Base-by-base conservation (phyloP, 2,888 invertebrate genomes). In the Platycheirus albimanus region DNA sequence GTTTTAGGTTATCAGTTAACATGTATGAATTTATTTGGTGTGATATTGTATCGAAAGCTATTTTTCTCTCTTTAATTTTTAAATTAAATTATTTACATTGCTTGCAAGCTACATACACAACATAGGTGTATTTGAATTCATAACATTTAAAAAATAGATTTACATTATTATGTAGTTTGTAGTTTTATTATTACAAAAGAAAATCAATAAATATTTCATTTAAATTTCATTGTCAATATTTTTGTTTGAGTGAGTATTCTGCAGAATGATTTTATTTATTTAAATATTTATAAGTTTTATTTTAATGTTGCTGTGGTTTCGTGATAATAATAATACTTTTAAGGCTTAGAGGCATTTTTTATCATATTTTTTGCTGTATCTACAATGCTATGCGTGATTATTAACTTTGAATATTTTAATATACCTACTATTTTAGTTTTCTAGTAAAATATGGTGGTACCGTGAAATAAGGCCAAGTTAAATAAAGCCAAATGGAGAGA, bases 341-440 rank as follows among this genome's bases (percentile, higher is more conserved):
- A 81, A 81, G 81, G 81, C 81, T 81, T 76, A 81, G 49, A 81
- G 76, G 81, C 81, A n/a, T 76, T 70, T 36, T 33, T 33, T 52
- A 56, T 13, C 36, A n/a, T 63, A 52, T 15, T 11, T 30, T 63
- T 71, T 56, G 19, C 56, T 77, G 49, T 76, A 49, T 63, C 36
- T 77, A 71, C n/a, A 67, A 81, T 81, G 71, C 71, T 61, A 45
- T 61, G 61, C 43, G 61, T 61, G 61, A 61, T 17, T 61, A 66
- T 33, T 75, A 76, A 61, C 17, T 45, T 77, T 77, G 15, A 77
- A 72, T 81, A 63, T 72, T 76, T 76, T 47, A 75, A 8, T 33
- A n/a, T 24, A 33, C 61, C 47, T 33, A 28, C 24, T 58, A 58
- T 41, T 56, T 41, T 70, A 54, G 19, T 24, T 33, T 67, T 80